phyloP scores from a whole-genome alignment of 2,797 vertebrate species.

The Sphenodon punctatus region DNA sequence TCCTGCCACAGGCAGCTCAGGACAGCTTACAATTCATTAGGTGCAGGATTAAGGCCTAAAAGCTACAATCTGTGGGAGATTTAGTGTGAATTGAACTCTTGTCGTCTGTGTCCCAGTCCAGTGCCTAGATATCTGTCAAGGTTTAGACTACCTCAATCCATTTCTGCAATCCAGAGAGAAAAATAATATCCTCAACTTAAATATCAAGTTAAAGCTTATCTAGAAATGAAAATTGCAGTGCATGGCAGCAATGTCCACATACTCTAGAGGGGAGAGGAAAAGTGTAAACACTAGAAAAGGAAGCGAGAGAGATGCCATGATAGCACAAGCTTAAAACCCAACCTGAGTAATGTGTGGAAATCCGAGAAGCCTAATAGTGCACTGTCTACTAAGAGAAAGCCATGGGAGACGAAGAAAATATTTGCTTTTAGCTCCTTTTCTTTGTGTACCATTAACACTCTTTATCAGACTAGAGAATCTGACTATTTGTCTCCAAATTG shows the following conservation, averaged over 20 bases:
- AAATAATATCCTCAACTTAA: neutral
- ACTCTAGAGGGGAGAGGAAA: neutral
- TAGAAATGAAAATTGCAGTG: neutral
- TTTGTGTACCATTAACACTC: constrained; percentile 66
- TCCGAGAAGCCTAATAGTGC: constrained; percentile 55
- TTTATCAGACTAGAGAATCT: constrained; percentile 55
- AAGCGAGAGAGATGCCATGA: constrained; percentile 30
- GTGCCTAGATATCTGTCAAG: neutral
- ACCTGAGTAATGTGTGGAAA: constrained; percentile 71
- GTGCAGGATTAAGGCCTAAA: no score
- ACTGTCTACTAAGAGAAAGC: constrained; percentile 70
- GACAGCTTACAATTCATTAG: no score
- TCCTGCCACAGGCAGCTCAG: no score
- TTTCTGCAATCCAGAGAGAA: neutral
- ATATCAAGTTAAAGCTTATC: neutral
- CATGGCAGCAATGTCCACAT: neutral
- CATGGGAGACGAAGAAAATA: constrained; percentile 69
- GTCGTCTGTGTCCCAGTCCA: neutral
- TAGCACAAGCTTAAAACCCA: constrained; percentile 49
- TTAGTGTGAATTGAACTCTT: neutral
- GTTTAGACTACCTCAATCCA: no score
- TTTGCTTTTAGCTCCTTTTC: constrained; percentile 76
- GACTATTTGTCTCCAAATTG: constrained; percentile 17
- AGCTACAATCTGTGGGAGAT: neutral
- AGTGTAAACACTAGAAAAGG: neutral